These are phyloP conservation scores for Eristalis intricaria DNA, from an alignment of 2,888 invertebrate genomes.

Conservation along the genomic window DNA sequence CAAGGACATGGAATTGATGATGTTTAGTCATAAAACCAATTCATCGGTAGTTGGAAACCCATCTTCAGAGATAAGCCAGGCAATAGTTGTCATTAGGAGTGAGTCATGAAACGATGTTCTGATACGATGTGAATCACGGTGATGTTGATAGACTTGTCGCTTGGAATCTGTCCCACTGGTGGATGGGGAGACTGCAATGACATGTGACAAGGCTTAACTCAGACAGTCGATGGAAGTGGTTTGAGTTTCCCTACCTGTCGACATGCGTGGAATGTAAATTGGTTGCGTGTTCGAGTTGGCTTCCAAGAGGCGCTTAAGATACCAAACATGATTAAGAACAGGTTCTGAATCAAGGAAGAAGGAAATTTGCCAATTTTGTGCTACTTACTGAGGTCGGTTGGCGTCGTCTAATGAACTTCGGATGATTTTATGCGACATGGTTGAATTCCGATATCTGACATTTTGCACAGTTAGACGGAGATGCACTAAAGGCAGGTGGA, in stretches of 20 bases:
- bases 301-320: background rate
- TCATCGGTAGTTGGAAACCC: background rate
- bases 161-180: background rate
- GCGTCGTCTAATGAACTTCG: background rate
- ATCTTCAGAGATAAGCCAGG: background rate
- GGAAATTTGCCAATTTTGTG: background rate
- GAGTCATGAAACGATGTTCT: background rate
- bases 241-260: too few species aligned
- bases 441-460: background rate
- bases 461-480: too few species aligned
- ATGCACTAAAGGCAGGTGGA: too few species aligned
- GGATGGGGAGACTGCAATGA: too few species aligned
- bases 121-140: background rate
- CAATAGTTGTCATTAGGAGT: background rate
- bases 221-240: too few species aligned
- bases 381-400: background rate
- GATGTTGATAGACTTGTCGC: background rate
- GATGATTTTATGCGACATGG: background rate
- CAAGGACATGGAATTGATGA: conserved; percentile 17
- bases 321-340: background rate
- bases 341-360: background rate
- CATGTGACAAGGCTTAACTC: too few species aligned
- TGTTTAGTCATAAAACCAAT: conserved; percentile 16
- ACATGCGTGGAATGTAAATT: background rate
- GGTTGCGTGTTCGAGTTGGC: background rate